Conservation (phyloP, 2,797 vertebrate genomes). For the Xenentodon cancila region DNA sequence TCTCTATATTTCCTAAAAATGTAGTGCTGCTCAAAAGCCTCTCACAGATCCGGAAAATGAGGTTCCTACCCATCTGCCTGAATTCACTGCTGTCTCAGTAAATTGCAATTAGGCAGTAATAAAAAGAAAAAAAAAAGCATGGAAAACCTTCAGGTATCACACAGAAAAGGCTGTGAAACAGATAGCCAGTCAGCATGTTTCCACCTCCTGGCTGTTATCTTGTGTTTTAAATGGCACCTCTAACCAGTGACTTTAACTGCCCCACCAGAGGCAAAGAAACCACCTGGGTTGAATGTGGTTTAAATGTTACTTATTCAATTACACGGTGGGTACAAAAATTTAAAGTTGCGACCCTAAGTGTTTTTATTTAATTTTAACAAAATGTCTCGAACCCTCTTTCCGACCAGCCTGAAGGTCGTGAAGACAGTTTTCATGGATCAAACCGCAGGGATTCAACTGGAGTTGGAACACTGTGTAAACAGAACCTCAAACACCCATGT, state of each 20-base stretch:
- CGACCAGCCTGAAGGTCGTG: conserved; percentile 10
- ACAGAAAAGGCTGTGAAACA: conserved; percentile 19
- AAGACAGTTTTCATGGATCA: no score
- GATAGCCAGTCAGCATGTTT: conserved; percentile 12
- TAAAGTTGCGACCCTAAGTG: conserved; percentile 12
- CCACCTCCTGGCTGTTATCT: conserved; percentile 26
- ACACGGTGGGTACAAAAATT: conserved; percentile 21
- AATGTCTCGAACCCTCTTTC: conserved; percentile 19
- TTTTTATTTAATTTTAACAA: conserved; percentile 15
- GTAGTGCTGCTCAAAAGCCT: conserved; percentile 12
- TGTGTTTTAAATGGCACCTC: conserved; percentile 19
- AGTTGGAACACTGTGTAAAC: no score
- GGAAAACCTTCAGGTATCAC: conserved; percentile 21
- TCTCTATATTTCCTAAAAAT: conserved; percentile 31
- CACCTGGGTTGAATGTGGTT: conserved; percentile 23
- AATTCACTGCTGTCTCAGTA: conserved; percentile 10
- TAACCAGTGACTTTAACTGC: conserved; percentile 12
- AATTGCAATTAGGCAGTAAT: conserved; percentile 34
- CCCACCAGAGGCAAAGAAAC: conserved; percentile 14
- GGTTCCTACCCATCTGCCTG: background rate
- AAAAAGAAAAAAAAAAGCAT: conserved; percentile 15
- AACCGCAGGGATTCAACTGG: no score
- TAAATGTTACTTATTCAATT: conserved; percentile 38
- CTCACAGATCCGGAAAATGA: conserved; percentile 26
- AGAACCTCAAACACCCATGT: no score